Evolutionary conservation across 2,888 invertebrate genomes (phyloP).

Genomic region (Tinea trinotella): DNA sequence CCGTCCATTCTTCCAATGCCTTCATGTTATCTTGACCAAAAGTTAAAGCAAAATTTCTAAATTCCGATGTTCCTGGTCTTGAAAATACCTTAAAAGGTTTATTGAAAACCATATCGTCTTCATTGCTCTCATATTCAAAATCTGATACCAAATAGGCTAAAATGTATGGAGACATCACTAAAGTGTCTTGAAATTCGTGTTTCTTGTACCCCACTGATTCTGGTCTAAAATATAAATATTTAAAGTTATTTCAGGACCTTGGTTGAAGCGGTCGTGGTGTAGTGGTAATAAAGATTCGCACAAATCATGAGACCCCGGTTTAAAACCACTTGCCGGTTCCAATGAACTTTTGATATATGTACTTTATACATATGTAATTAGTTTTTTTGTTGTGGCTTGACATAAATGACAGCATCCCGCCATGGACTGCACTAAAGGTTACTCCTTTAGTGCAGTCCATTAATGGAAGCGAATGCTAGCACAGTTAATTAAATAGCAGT

Average conservation of each 20-base stretch:
- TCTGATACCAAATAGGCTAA: conserved; percentile 83
- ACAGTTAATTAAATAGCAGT: too few relatives aligned
- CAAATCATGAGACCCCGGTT: too few relatives aligned
- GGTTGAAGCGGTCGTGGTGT: too few relatives aligned
- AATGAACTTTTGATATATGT: too few relatives aligned
- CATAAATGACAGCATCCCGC: too few relatives aligned
- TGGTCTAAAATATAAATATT: conserved; percentile 31
- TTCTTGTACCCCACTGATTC: conserved; percentile 37
- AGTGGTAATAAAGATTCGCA: too few relatives aligned
- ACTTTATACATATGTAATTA: too few relatives aligned
- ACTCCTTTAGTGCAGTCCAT: not conserved
- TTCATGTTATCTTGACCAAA: conserved; percentile 55
- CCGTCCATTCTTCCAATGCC: conserved; percentile 46
- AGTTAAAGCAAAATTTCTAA: conserved; percentile 46
- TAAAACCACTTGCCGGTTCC: too few relatives aligned
- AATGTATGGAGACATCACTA: conserved; percentile 83
- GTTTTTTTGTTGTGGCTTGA: too few relatives aligned
- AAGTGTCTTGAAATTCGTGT: conserved; percentile 64
- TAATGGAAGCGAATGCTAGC: too few relatives aligned
- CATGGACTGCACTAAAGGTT: too few relatives aligned
- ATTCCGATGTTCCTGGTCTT: conserved; percentile 39
- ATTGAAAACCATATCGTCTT: conserved; percentile 39
- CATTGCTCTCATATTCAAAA: conserved; percentile 47
- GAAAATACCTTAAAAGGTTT: conserved; percentile 53
- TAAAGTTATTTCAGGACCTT: too few relatives aligned